phyloP scores from a whole-genome alignment of 2,113 vertebrate genomes.

The Sclerurus mexicanus region DNA sequence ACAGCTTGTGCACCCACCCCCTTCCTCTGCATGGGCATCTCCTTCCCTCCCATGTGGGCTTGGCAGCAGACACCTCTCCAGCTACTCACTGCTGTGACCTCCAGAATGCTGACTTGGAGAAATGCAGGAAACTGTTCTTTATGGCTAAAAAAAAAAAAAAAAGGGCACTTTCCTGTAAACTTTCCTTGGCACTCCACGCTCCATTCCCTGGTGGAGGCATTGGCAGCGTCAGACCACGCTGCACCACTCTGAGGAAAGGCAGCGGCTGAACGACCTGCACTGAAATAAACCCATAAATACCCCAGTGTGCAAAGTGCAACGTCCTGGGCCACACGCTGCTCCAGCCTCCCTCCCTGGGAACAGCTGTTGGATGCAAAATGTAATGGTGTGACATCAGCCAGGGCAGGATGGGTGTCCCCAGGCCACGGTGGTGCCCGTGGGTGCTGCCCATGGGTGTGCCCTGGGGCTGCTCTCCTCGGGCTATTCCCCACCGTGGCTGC shows the following conservation, averaged over 20 bases:
- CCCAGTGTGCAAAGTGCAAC: fast-evolving
- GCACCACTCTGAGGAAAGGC: neutral
- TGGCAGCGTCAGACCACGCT: neutral
- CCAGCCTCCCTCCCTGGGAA: neutral
- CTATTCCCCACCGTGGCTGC: neutral
- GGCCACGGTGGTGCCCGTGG: neutral
- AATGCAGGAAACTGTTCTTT: neutral
- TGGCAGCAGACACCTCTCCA: neutral
- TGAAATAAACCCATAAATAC: neutral
- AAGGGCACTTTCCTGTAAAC: neutral
- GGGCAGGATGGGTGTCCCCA: neutral
- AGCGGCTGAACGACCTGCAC: neutral
- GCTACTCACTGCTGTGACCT: neutral
- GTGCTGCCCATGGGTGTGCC: neutral
- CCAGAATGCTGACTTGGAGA: conserved; percentile 34
- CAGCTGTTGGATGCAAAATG: fast-evolving
- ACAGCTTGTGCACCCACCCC: neutral
- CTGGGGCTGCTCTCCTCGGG: neutral
- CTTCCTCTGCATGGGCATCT: neutral
- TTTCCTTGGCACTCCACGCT: neutral
- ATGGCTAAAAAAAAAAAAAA: neutral
- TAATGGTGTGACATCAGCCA: fast-evolving
- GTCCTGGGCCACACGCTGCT: neutral
- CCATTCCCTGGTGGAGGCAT: neutral
- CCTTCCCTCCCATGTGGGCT: neutral